Evolutionary conservation across 2,797 vertebrate genomes (phyloP).

Genomic region (Danio aesculapii): DNA sequence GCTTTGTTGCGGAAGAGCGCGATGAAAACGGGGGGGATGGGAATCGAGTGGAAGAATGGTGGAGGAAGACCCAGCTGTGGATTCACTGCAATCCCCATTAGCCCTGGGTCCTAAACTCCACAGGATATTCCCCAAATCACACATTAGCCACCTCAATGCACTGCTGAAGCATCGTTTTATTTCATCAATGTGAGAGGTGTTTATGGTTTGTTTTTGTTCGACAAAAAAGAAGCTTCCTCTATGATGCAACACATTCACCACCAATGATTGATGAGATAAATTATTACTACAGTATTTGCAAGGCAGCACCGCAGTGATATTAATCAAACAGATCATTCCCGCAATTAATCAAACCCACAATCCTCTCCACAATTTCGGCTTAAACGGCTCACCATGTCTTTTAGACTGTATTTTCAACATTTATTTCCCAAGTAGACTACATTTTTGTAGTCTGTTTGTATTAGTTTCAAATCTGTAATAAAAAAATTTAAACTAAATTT

Average conservation of each 20-base stretch:
- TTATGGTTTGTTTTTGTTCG: not conserved
- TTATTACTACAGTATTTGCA: constrained; percentile 15
- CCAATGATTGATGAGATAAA: constrained; percentile 10
- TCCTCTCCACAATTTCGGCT: not conserved
- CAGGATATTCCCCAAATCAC: not conserved
- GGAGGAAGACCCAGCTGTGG: constrained; percentile 37
- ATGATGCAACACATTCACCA: not conserved
- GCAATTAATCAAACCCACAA: not conserved
- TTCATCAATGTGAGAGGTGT: not conserved
- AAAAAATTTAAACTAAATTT: no score
- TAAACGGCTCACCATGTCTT: not conserved
- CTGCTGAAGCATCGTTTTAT: not conserved
- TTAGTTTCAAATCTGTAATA: not conserved
- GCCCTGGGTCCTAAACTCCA: constrained; percentile 54
- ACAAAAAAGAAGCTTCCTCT: not conserved
- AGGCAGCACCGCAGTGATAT: not conserved
- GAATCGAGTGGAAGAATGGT: constrained; percentile 30
- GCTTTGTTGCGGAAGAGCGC: constrained; percentile 22
- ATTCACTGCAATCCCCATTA: constrained; percentile 28
- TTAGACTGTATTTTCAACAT: not conserved
- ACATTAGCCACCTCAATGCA: not conserved
- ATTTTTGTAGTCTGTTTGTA: not conserved
- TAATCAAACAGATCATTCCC: constrained; percentile 5
- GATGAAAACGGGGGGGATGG: constrained; percentile 47
- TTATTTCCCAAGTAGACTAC: not conserved